A percentile compares a stretch with the other conserved stretches of the same genome.
Conservation (phyloP, 2,113 vertebrate species). For the Phalacrocorax brasilianus region DNA sequence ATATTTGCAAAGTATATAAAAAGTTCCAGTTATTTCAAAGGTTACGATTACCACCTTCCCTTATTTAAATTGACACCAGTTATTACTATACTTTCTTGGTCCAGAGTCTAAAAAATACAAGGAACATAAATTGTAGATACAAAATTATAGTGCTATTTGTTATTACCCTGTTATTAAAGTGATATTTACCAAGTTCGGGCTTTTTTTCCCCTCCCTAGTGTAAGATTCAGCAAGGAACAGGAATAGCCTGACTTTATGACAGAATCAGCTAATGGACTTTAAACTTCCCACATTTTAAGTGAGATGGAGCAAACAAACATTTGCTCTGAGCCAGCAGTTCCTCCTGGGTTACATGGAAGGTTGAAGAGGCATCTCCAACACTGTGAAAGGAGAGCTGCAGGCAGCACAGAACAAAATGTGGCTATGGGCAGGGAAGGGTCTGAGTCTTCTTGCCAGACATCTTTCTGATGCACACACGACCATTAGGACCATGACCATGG, state of each 20-base stretch:
- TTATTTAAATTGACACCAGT: slow-evolving; percentile 56
- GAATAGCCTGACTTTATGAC: not conserved
- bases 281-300: not conserved
- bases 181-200: not conserved
- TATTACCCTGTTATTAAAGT: slow-evolving; percentile 24
- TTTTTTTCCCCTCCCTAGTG: not conserved
- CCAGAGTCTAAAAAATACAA: not conserved
- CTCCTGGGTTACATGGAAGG: not conserved
- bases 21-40: slow-evolving; percentile 56
- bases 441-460: not conserved
- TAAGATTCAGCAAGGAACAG: not conserved
- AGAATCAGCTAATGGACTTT: not conserved
- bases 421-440: not conserved
- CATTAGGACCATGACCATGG: not conserved
- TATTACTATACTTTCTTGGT: slow-evolving; percentile 6
- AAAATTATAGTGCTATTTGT: slow-evolving; percentile 32
- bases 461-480: not conserved
- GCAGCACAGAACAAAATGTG: not conserved
- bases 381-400: not conserved
- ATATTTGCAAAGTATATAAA: slow-evolving; percentile 55
- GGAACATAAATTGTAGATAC: not conserved
- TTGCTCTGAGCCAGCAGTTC: not conserved
- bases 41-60: slow-evolving; percentile 39
- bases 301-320: not conserved
- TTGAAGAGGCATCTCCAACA: not conserved